These are phyloP conservation scores for Oconnorella tubifera DNA, from an alignment of 2,888 invertebrate species.

Conservation along the genomic window DNA sequence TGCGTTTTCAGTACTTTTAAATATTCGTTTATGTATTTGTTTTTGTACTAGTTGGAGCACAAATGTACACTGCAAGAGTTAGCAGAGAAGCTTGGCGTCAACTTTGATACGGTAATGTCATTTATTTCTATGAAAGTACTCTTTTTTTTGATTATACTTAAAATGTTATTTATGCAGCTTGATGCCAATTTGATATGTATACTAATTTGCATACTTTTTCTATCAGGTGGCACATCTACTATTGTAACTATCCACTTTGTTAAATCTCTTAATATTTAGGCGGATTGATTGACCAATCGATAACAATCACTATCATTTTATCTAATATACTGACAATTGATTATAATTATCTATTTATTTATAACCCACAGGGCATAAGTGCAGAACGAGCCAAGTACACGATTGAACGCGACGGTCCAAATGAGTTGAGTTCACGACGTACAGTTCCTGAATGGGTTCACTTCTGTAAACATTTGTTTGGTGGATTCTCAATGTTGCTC, in stretches of 20 bases:
- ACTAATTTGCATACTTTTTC: too few relatives aligned
- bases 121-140: neutral
- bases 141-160: too few relatives aligned
- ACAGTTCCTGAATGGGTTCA: constrained; percentile 54
- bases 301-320: too few relatives aligned
- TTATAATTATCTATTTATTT: too few relatives aligned
- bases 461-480: constrained; percentile 51
- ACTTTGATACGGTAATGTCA: constrained; percentile 74
- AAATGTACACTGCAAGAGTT: constrained; percentile 93
- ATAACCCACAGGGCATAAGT: constrained; percentile 44
- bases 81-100: constrained; percentile 91
- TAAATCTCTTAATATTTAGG: neutral
- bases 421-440: constrained; percentile 51
- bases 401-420: constrained; percentile 50
- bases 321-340: too few relatives aligned
- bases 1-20: too few relatives aligned
- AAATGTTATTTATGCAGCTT: too few relatives aligned
- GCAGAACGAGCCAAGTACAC: constrained; percentile 41
- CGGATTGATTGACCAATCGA: too few relatives aligned
- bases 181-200: too few relatives aligned
- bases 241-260: too few relatives aligned
- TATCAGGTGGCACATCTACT: too few relatives aligned
- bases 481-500: constrained; percentile 50
- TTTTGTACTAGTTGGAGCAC: constrained; percentile 73
- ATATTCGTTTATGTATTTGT: too few relatives aligned